A percentile compares a stretch with the other conserved stretches of the same genome.
Conservation (phyloP, 2,888 invertebrate species). For the Keiferia lycopersicella region DNA sequence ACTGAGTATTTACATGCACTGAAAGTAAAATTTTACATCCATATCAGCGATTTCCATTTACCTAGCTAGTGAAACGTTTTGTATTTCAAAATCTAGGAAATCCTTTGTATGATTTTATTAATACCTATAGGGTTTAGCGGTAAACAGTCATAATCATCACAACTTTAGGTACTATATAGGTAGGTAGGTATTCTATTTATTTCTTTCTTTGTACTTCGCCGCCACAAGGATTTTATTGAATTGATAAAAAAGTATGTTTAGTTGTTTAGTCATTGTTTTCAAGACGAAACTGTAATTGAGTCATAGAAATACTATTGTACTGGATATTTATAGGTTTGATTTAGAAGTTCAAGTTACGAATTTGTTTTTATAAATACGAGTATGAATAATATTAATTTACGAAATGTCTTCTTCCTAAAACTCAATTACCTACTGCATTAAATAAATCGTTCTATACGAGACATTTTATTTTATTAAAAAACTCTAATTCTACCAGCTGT, state of each 20-base stretch:
- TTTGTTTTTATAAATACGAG: no score
- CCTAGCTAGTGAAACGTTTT: conserved; percentile 15
- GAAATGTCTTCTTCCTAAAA: background rate
- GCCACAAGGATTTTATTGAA: background rate
- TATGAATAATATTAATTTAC: background rate
- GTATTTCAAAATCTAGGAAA: conserved; percentile 29
- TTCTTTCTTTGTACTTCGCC: conserved; percentile 9
- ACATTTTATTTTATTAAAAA: conserved; percentile 17
- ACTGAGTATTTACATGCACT: no score
- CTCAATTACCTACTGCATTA: background rate
- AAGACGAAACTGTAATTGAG: conserved; percentile 20
- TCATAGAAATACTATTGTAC: conserved; percentile 20
- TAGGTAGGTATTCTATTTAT: no score
- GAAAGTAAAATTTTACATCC: no score
- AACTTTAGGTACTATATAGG: no score
- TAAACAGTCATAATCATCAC: background rate
- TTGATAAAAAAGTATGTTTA: conserved; percentile 7
- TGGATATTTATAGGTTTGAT: conserved; percentile 59
- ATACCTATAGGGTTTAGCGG: background rate
- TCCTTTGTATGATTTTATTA: background rate
- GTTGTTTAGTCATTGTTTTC: conserved; percentile 16
- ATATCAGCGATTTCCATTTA: no score
- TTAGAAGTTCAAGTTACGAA: no score
- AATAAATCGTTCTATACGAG: conserved; percentile 36
- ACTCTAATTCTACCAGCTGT: conserved; percentile 37